phyloP scores from a whole-genome alignment of 2,888 invertebrate genomes.

The Dasypolia templi region DNA sequence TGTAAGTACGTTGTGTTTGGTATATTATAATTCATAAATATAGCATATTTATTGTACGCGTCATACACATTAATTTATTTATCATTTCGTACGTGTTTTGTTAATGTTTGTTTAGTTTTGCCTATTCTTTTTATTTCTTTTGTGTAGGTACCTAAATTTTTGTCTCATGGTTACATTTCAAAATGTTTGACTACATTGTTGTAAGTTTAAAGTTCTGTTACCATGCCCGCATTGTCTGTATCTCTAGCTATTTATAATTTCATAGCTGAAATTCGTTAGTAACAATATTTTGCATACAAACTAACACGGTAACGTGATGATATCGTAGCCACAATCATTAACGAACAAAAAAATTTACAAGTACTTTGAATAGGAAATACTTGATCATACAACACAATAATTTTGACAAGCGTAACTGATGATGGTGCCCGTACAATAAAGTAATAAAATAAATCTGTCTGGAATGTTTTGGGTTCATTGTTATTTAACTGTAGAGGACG shows the following conservation, averaged over 20 bases:
- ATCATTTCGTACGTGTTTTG: slow-evolving; percentile 47
- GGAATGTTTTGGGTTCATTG: slow-evolving; percentile 69
- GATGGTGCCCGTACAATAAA: slow-evolving; percentile 54
- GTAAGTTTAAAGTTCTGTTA: slow-evolving; percentile 1
- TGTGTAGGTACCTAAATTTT: background rate
- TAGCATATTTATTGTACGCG: slow-evolving; percentile 39
- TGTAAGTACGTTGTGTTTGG: slow-evolving; percentile 20
- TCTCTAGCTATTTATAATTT: background rate
- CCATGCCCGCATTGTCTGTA: background rate
- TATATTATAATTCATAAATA: slow-evolving; percentile 29
- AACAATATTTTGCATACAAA: slow-evolving; percentile 11
- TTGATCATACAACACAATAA: slow-evolving; percentile 54
- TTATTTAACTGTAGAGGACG: slow-evolving; percentile 77
- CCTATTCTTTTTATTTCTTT: background rate
- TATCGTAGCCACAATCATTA: slow-evolving; percentile 31
- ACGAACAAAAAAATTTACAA: slow-evolving; percentile 49
- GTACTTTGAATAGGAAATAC: slow-evolving; percentile 58
- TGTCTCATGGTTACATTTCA: slow-evolving; percentile 26
- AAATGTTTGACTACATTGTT: slow-evolving; percentile 31
- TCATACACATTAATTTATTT: slow-evolving; percentile 34
- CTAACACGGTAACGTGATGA: slow-evolving; percentile 13
- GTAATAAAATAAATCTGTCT: slow-evolving; percentile 66
- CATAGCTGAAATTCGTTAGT: background rate
- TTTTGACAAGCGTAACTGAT: slow-evolving; percentile 68
- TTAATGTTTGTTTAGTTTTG: slow-evolving; percentile 21